Conservation (phyloP, 64 coral and sea anemone species). For the Astreopora myriophthalma region DNA sequence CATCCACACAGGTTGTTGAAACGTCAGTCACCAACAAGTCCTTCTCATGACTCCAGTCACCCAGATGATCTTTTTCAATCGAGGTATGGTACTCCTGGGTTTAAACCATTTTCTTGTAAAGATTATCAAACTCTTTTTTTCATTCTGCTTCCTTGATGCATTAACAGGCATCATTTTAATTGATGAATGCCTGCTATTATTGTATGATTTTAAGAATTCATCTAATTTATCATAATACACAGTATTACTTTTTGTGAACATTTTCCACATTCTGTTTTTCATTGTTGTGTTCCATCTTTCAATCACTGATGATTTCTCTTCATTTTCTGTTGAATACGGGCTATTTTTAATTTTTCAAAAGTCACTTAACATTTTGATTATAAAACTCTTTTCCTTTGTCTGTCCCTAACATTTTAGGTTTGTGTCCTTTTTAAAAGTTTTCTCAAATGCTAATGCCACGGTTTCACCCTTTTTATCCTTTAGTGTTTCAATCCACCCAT, state of each 20-base stretch:
- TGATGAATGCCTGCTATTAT: neutral
- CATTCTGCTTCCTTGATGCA: neutral
- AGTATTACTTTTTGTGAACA: neutral
- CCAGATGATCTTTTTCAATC: no score
- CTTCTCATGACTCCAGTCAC: no score
- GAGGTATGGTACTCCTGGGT: no score
- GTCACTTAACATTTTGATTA: neutral
- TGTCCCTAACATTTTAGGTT: neutral
- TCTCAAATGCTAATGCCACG: neutral
- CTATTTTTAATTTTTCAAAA: neutral
- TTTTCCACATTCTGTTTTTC: neutral
- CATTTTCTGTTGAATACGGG: neutral
- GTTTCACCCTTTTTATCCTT: neutral
- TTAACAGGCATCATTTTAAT: neutral
- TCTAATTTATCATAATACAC: neutral
- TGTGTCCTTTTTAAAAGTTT: neutral
- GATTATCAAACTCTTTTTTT: neutral
- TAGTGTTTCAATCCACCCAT: neutral
- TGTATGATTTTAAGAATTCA: neutral
- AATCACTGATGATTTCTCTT: slow-evolving; percentile 4
- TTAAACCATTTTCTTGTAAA: no score
- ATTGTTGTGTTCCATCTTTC: neutral
- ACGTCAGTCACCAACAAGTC: no score
- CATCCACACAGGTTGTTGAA: no score
- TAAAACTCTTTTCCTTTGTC: neutral